Evolutionary conservation across 2,888 invertebrate species (phyloP).

Genomic region (Adelphocoris suturalis): DNA sequence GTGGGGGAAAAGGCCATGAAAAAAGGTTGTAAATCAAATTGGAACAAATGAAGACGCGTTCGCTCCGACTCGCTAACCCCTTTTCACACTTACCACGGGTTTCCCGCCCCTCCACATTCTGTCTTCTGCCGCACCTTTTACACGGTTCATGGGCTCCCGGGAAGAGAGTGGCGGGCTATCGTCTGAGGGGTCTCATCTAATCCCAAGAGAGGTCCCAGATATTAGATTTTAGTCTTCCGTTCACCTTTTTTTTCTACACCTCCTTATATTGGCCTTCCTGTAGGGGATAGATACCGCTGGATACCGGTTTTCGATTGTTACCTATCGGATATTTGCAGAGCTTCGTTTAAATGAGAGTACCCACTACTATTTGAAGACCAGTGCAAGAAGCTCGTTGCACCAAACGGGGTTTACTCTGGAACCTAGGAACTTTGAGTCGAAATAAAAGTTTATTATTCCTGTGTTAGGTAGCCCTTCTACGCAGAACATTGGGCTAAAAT

Average conservation of each 20-base stretch:
- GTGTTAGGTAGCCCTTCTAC: too few species aligned
- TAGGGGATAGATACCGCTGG: neutral
- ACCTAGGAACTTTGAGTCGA: too few species aligned
- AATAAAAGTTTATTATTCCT: too few species aligned
- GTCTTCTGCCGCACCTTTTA: slow-evolving; percentile 33
- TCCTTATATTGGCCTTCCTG: neutral
- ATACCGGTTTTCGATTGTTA: slow-evolving; percentile 20
- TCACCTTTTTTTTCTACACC: neutral
- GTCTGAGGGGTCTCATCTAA: slow-evolving; percentile 44
- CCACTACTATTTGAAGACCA: too few species aligned
- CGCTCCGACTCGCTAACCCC: slow-evolving; percentile 40
- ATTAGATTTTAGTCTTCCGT: slow-evolving; percentile 27
- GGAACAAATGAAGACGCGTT: slow-evolving; percentile 59
- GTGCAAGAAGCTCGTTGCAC: too few species aligned
- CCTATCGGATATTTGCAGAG: neutral
- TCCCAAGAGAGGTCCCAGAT: slow-evolving; percentile 25
- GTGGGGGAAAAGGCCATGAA: neutral
- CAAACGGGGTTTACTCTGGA: too few species aligned
- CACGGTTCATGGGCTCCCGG: slow-evolving; percentile 1
- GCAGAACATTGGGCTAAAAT: too few species aligned
- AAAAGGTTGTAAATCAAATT: slow-evolving; percentile 63
- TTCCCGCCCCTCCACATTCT: slow-evolving; percentile 11
- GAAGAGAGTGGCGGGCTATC: slow-evolving; percentile 31
- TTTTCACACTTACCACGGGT: slow-evolving; percentile 34
- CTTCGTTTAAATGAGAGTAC: neutral